Base-by-base conservation (phyloP, 53 echinoderm and acorn worm species). In the Holothuria leucospilota region DNA sequence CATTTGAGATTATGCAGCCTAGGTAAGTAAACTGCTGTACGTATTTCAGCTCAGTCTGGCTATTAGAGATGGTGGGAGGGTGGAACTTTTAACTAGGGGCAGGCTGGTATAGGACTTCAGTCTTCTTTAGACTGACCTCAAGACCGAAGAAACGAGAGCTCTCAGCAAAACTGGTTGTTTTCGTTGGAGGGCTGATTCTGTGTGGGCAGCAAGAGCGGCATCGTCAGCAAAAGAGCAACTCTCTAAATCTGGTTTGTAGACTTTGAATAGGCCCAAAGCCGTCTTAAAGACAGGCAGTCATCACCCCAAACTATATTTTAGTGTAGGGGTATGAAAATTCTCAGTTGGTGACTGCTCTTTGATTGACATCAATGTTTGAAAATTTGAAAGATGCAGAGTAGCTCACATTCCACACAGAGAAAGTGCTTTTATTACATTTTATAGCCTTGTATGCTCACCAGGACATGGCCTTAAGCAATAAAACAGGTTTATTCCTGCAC, bases 21-120 rank as follows among this genome's bases (percentile, higher is more conserved):
- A 81, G 86, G 63, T 86, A 90, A 21, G 23, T 68, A 58, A 90
- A 86, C 73, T 81, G 86, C 1, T 90, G 41, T 42, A 86, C 82
- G 62, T 66, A 25, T 51, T 85, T 63, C 6, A 88, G 89, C 42
- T 71, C 74, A 0, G 81, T 49, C 79, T 67, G 28, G 56, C 24
- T 30, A 8, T 52, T 82, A 24, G 82, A 82, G 34, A 34, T 34
- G 34, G 3, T 3, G 34, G 34, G 34, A 34, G 34, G 34, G 26
- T 63, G 71, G 63, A 86, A 81, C 10, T 61, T 71, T 41, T 59
- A 72, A 40, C 51, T 61, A 23, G 73, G 86, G 42, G 86, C 86
- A 42, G 72, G 90, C 82, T 86, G 86, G 75, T 86, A 42, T n/a
- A 59, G 6, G 6, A 60, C 71, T 16, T 86, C 27, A 11, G 62